Base-by-base conservation (phyloP, 2,797 vertebrate genomes). In the Salmo trutta region DNA sequence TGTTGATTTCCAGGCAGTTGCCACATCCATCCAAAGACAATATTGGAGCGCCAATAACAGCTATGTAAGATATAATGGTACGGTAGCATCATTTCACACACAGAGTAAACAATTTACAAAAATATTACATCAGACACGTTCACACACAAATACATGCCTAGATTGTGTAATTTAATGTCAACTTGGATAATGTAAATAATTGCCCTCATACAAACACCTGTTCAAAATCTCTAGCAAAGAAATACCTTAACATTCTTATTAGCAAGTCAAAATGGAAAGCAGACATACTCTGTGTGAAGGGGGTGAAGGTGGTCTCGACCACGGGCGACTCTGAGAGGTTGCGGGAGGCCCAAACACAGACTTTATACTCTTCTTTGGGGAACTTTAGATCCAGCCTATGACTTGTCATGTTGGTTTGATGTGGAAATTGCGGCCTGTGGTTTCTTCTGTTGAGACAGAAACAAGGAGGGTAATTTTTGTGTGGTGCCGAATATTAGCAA, bases 311-410 rank as follows among this genome's bases (percentile, higher is more conserved):
- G 0, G 0, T 0, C 0, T 0, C 0, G 47, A 78, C 76, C 21
- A 0, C 0, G 10, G n/a, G 15, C 41, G 87, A 88, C 29, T 0
- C 0, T 17, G 36, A 83, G 1, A 31, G 2, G 21, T 89, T 85
- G 84, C 78, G 59, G 10, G 0, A 64, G 0, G 91, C 87, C 75
- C 19, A 1, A 19, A 92, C 85, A 5, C 0, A 17, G 16, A 91
- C 16, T 1, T 0, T 0, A 31, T 81, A 76, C 0, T 0, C 0
- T 0, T 0, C 0, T 0, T 0, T 21, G 17, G n/a, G 0, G 0
- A 0, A 0, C 0, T 27, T 0, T 31, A 91, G 78, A 0, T 12
- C 5, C 81, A 91, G 59, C 85, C 0, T 64, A 85, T 1, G 86
- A n/a, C 56, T 86, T 0, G 0, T 31, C 0, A 1, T 75, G 6